Evolutionary conservation across 2,113 vertebrate species (phyloP), one percentile per base, ranked within the genome.

Genomic region (Alligator mississippiensis): DNA sequence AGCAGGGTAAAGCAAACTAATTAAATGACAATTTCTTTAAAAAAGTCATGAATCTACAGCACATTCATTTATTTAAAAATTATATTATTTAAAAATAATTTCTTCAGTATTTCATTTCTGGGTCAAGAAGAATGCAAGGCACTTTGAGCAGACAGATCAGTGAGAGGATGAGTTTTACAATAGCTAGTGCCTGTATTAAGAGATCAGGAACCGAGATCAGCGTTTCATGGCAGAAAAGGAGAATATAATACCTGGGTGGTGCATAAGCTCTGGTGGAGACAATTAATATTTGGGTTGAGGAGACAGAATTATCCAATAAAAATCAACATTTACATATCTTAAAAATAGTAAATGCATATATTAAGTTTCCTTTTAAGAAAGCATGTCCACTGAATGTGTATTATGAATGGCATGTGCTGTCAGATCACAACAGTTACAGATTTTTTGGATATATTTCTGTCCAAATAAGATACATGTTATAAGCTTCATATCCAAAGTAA

Each of bases 21-120:
- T 96, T 89, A 97, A 96, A 93, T 59, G 68, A 95, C 89, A 90
- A 95, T 96, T 97, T 93, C 84, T 96, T 81, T 90, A 95, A 88
- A 85, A 94, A 98, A 95, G 85, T 94, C 89, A 94, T 95, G 93
- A 97, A 94, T 94, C 91, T 86, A 90, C 81, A 89, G 81, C 64
- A 94, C 94, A 89, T 95, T 95, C 87, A 90, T 47, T 93, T 59
- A 78, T 93, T 88, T 87, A 0, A 72, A 78, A 95, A 82, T 92
- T 89, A 82, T 55, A 64, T 82, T 89, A 96, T 94, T 47, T 47
- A 47, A 47, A 38, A 47, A 47, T 47, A 47, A 47, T 47, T 90
- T 93, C 88, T 93, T 93, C 92, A 70, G 3, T 80, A 79, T 64
- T 94, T 93, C 90, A 76, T 94, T 93, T 95, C 86, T 91, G 91